Percentiles rank a stretch among this genome's conserved stretches.
phyloP scores from a whole-genome alignment of 2,888 invertebrate genomes.

The Ceriagrion tenellum region DNA sequence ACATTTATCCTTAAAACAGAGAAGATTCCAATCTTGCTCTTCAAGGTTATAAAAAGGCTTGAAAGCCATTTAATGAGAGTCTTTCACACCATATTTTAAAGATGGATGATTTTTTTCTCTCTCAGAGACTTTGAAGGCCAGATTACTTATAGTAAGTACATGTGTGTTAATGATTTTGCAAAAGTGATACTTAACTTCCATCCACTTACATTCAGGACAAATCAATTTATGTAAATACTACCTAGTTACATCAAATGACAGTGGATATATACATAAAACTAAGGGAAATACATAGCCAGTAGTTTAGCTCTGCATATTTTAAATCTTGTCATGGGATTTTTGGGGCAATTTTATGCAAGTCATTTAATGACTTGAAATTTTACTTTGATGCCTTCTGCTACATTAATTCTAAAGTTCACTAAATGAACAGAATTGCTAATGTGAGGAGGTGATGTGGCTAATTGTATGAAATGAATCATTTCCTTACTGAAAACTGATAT shows the following conservation, averaged over 20 bases:
- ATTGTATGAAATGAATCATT: too few species aligned
- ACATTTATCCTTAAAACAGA: background rate
- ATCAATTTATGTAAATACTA: background rate
- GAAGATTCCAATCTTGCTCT: background rate
- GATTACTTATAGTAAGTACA: too few species aligned
- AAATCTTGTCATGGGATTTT: background rate
- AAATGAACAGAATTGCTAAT: background rate
- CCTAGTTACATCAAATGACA: background rate
- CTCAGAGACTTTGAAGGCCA: too few species aligned
- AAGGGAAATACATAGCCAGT: background rate
- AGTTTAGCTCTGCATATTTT: background rate
- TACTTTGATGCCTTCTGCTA: background rate
- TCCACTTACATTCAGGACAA: background rate
- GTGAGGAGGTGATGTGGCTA: too few species aligned
- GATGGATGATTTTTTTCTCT: background rate
- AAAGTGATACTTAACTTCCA: slow-evolving; percentile 1
- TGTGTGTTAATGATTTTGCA: background rate
- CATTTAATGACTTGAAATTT: too few species aligned
- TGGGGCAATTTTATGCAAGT: too few species aligned
- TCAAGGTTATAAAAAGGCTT: background rate
- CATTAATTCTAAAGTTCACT: background rate
- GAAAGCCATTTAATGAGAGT: background rate
- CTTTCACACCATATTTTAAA: background rate
- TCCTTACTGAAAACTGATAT: too few species aligned
- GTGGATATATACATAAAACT: background rate